These are phyloP conservation scores for Rhagologus leucostigma DNA, from an alignment of 2,113 vertebrate species.

Conservation along the genomic window DNA sequence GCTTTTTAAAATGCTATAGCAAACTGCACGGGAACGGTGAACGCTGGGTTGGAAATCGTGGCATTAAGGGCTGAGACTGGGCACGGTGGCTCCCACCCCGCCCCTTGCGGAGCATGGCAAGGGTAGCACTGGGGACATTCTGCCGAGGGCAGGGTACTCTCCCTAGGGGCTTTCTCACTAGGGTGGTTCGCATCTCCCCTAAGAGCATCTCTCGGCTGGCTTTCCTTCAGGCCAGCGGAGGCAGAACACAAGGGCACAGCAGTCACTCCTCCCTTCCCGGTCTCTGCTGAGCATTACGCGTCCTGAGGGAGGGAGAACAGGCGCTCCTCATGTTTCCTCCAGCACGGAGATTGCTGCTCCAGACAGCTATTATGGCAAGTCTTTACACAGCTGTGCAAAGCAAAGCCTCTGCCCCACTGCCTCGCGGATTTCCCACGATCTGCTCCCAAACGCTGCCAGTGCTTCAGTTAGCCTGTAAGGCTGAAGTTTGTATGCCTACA, in stretches of 20 bases:
- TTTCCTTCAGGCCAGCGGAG: not conserved
- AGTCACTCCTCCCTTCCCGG: not conserved
- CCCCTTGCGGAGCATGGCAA: not conserved
- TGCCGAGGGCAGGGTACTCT: not conserved
- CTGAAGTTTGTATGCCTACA: not conserved
- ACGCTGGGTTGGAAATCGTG: not conserved
- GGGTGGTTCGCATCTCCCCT: rapidly evolving
- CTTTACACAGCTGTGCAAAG: conserved; percentile 33
- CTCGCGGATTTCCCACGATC: not conserved
- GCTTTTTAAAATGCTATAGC: not conserved
- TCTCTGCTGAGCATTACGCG: not conserved
- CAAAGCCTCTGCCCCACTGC: not conserved
- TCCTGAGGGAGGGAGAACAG: not conserved
- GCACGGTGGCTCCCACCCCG: no score
- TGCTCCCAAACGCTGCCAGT: not conserved
- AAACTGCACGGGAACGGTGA: not conserved
- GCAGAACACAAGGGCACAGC: not conserved
- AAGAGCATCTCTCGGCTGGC: not conserved
- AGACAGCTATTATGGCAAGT: not conserved
- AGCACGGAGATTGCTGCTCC: not conserved
- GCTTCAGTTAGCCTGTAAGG: not conserved
- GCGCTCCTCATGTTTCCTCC: not conserved
- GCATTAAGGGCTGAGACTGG: rapidly evolving
- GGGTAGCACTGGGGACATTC: rapidly evolving
- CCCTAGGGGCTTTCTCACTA: not conserved